These are phyloP conservation scores for Hydrozoanthus gracilis DNA, from an alignment of 92 coral and sea anemone species.

Conservation along the genomic window DNA sequence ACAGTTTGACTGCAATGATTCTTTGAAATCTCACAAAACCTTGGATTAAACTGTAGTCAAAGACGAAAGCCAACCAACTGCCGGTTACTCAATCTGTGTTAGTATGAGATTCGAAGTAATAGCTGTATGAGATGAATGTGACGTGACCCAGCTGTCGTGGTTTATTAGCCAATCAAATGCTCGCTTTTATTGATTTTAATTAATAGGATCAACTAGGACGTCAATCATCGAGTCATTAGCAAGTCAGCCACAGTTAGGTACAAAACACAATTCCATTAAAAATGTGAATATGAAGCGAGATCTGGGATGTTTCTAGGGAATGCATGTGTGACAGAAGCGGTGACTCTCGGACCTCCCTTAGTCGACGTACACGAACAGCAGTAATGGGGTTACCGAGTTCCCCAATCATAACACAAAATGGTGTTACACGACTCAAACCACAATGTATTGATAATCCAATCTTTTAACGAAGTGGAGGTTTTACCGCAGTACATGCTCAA, in stretches of 20 bases:
- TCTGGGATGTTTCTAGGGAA: conserved; percentile 52
- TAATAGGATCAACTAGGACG: conserved; percentile 86
- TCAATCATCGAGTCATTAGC: conserved; percentile 94
- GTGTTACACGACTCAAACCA: conserved; percentile 28
- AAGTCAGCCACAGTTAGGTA: conserved; percentile 86
- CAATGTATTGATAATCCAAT: conserved; percentile 19
- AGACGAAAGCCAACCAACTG: neutral
- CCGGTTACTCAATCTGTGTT: conserved; percentile 19
- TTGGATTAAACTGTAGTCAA: neutral
- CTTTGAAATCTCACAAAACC: neutral
- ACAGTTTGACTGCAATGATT: neutral
- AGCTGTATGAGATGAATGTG: conserved; percentile 35
- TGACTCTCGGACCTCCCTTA: neutral
- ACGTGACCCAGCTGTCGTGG: conserved; percentile 74
- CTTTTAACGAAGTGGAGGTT: conserved; percentile 26
- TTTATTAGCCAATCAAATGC: conserved; percentile 66
- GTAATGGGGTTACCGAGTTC: conserved; percentile 10
- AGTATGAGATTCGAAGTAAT: neutral
- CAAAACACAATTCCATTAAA: conserved; percentile 80
- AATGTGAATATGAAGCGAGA: conserved; percentile 67
- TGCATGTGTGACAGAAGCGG: conserved; percentile 26
- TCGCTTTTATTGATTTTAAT: conserved; percentile 80
- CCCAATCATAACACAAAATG: conserved; percentile 36
- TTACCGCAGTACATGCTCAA: conserved; percentile 37
- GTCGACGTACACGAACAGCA: neutral